A percentile compares a stretch with the other conserved stretches of the same genome.
These are phyloP conservation scores for human DNA, from an alignment of 2,113 vertebrate genomes.

Conservation along the genomic window DNA sequence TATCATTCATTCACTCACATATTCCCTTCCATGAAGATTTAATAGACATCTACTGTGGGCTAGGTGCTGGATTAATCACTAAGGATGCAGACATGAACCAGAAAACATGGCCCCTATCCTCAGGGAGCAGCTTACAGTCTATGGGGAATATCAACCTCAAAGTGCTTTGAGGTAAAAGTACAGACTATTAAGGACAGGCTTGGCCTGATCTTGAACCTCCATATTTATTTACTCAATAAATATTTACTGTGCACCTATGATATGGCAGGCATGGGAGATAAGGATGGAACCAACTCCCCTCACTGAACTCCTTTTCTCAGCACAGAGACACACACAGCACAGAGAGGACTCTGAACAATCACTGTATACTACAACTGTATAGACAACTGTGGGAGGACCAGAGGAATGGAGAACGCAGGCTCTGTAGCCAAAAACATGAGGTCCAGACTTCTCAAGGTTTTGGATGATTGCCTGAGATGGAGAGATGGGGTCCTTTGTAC, in stretches of 20 bases:
- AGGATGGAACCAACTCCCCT: not conserved
- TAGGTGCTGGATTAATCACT: not conserved
- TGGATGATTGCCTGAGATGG: not conserved
- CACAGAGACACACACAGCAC: not conserved
- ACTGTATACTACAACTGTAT: not conserved
- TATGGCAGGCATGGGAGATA: not conserved
- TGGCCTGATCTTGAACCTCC: not conserved
- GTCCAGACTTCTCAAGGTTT: not conserved
- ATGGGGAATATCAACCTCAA: not conserved
- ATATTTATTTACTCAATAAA: not conserved
- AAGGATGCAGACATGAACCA: not conserved
- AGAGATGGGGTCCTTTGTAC: not conserved
- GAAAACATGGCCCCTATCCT: not conserved
- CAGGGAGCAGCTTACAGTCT: not conserved
- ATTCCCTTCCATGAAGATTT: conserved; percentile 4
- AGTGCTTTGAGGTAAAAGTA: not conserved
- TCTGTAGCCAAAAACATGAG: not conserved
- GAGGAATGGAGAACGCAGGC: not conserved
- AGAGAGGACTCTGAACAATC: not conserved
- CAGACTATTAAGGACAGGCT: not conserved
- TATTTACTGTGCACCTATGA: not conserved
- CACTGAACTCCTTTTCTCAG: not conserved
- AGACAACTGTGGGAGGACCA: not conserved
- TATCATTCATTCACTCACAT: not conserved
- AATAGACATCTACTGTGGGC: not conserved